These are phyloP conservation scores for Gonioctena quinquepunctata DNA, from an alignment of 1,140 invertebrate species.

Conservation along the genomic window DNA sequence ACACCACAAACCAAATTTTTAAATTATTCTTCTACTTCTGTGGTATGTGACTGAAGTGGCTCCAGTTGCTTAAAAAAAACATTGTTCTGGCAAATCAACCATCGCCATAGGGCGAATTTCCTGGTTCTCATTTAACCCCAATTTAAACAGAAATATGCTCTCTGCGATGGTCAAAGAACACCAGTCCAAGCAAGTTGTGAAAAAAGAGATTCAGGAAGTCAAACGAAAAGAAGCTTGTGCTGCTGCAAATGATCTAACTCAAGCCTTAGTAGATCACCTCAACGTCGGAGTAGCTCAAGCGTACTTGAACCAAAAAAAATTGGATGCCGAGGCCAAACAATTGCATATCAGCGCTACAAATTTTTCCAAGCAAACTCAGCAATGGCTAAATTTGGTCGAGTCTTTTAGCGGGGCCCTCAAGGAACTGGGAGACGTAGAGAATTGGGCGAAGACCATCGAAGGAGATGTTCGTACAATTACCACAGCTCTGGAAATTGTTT, in stretches of 20 bases:
- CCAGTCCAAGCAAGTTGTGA: slow-evolving; percentile 72
- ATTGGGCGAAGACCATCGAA: slow-evolving; percentile 97
- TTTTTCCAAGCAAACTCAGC: slow-evolving; percentile 95
- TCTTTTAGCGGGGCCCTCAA: slow-evolving; percentile 95
- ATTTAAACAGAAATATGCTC: slow-evolving; percentile 69
- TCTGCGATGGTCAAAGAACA: slow-evolving; percentile 88
- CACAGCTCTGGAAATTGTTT: slow-evolving; percentile 91
- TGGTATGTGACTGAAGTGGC: no score
- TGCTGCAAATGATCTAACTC: slow-evolving; percentile 88
- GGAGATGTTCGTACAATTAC: slow-evolving; percentile 93
- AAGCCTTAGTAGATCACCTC: slow-evolving; percentile 93
- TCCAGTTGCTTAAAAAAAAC: no score
- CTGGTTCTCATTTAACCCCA: no score
- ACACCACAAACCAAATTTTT: no score
- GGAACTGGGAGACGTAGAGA: slow-evolving; percentile 98
- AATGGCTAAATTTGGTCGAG: slow-evolving; percentile 93
- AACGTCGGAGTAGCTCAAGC: slow-evolving; percentile 98
- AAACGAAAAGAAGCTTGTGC: slow-evolving; percentile 91
- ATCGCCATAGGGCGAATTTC: no score
- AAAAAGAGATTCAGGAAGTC: slow-evolving; percentile 85
- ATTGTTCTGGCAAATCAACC: no score
- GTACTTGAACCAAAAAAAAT: slow-evolving; percentile 95
- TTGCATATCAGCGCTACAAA: slow-evolving; percentile 92
- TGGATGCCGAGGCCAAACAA: slow-evolving; percentile 96
- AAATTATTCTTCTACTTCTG: no score